Evolutionary conservation across 35 echinoderm and acorn worm genomes (phyloP).

Genomic region (Lytechinus variegatus): DNA sequence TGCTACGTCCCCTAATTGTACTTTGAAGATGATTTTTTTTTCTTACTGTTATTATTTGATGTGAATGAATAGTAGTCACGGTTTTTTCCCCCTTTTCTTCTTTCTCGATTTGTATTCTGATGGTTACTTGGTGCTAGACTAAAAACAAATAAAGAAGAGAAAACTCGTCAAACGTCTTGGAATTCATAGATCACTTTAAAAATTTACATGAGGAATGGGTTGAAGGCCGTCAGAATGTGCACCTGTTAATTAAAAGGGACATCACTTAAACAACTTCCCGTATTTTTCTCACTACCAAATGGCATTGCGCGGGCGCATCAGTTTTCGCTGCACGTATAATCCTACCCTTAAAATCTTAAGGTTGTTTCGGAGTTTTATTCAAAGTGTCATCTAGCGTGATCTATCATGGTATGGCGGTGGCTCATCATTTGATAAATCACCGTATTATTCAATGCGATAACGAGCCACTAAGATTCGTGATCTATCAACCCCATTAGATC

Average conservation of each 20-base stretch:
- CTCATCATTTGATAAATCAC: constrained; percentile 29
- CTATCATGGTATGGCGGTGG: not conserved
- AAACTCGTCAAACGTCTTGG: not conserved
- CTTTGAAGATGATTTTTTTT: too few relatives aligned
- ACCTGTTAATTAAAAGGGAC: constrained; percentile 23
- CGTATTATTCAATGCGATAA: constrained; percentile 44
- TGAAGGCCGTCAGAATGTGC: not conserved
- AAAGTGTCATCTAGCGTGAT: constrained; percentile 18
- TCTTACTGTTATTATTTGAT: not conserved
- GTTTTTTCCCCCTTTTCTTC: not conserved
- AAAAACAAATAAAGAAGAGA: not conserved
- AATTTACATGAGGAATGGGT: constrained; percentile 19
- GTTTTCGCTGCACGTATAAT: not conserved
- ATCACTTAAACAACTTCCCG: not conserved
- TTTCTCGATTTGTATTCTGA: not conserved
- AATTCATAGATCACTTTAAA: not conserved
- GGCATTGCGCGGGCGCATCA: not conserved
- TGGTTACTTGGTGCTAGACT: not conserved
- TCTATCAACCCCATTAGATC: constrained; percentile 23
- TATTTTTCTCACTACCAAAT: not conserved
- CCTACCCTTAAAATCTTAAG: constrained; percentile 17
- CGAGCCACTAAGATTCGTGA: constrained; percentile 27
- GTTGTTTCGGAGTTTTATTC: not conserved
- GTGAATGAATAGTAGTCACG: not conserved
- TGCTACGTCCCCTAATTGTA: too few relatives aligned